Percentiles rank a stretch among this genome's conserved stretches.
These are phyloP conservation scores for Clarias batrachus DNA, from an alignment of 2,113 vertebrate genomes.

Conservation along the genomic window DNA sequence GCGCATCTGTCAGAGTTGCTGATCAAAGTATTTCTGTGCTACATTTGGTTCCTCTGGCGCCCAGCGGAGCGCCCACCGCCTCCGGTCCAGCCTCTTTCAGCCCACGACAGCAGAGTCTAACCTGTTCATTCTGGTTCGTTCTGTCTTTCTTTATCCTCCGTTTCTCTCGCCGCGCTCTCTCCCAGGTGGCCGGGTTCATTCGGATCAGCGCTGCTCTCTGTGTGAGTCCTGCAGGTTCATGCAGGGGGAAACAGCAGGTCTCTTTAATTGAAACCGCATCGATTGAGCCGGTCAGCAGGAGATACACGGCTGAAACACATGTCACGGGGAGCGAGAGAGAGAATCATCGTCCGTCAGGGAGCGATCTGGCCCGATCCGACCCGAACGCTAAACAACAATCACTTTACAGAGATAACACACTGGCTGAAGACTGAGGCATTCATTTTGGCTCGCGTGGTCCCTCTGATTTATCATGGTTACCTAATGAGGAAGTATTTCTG, in stretches of 20 bases:
- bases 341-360: conserved; percentile 1
- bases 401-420: neutral
- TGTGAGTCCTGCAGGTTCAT: conserved; percentile 44
- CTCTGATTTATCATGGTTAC: neutral
- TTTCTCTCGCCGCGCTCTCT: neutral
- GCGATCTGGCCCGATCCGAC: neutral
- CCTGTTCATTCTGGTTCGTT: neutral
- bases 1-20: neutral
- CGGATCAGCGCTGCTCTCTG: conserved; percentile 40
- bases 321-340: conserved; percentile 11
- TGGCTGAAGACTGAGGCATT: no score
- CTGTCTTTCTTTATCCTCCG: neutral
- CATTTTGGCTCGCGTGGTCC: neutral
- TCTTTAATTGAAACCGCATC: conserved; percentile 51
- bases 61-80: neutral
- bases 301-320: conserved; percentile 20
- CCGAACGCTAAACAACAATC: neutral
- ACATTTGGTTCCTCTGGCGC: neutral
- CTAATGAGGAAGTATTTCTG: no score
- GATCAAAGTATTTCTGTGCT: neutral
- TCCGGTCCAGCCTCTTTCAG: neutral
- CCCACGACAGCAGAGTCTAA: neutral
- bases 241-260: conserved; percentile 34
- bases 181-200: conserved; percentile 41
- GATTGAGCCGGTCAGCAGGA: conserved; percentile 31